Conservation (phyloP, 2,888 invertebrate species). For the Diadegma fenestrale region DNA sequence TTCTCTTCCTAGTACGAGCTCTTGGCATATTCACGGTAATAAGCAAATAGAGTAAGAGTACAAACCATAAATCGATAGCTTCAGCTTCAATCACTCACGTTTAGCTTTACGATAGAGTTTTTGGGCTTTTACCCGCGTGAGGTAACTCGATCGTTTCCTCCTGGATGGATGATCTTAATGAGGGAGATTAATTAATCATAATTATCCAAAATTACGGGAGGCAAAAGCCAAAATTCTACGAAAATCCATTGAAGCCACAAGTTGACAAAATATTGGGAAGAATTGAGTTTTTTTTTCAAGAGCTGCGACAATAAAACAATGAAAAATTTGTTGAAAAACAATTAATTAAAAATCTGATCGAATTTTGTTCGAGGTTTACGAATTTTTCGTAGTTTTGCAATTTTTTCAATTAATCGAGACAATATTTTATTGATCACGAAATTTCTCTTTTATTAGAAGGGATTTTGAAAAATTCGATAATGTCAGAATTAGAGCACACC, state of each 20-base stretch:
- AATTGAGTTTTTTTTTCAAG: background rate
- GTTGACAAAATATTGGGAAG: background rate
- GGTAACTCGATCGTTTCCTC: background rate
- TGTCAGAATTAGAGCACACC: background rate
- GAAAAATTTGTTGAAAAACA: background rate
- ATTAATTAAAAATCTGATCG: too few relatives aligned
- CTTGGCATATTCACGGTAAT: slow-evolving; percentile 28
- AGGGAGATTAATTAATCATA: too few relatives aligned
- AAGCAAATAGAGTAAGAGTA: slow-evolving; percentile 9
- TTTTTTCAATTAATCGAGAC: background rate
- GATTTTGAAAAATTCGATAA: background rate
- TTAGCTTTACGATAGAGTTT: background rate
- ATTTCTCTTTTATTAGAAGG: too few relatives aligned
- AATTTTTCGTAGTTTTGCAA: too few relatives aligned
- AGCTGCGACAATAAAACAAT: background rate
- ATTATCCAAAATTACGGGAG: too few relatives aligned
- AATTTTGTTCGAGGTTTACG: too few relatives aligned
- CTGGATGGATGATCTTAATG: too few relatives aligned
- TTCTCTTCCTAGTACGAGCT: slow-evolving; percentile 25
- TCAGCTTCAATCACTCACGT: background rate
- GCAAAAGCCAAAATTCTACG: background rate
- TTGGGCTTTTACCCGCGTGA: background rate
- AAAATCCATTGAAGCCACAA: background rate
- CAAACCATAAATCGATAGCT: slow-evolving; percentile 1
- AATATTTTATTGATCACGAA: background rate